Evolutionary conservation across 2,888 invertebrate genomes (phyloP).

Genomic region (Troilus luridus): DNA sequence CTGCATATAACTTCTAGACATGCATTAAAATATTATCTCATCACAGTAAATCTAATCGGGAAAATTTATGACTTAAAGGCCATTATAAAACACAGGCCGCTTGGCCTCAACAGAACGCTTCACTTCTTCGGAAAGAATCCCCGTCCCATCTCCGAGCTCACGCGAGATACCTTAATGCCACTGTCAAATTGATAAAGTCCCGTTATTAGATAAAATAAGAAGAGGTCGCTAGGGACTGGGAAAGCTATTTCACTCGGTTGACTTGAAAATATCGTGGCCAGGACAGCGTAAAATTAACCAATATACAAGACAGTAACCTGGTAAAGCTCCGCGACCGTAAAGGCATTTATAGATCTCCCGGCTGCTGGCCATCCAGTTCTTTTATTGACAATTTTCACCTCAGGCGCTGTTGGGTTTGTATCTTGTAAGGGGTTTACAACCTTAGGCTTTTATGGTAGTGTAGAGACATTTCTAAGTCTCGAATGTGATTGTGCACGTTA

Average conservation of each 20-base stretch:
- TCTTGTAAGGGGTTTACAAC: background rate
- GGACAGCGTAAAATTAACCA: slow-evolving; percentile 32
- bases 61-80: background rate
- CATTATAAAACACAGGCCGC: background rate
- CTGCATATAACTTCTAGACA: too few relatives aligned
- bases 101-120: background rate
- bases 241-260: background rate
- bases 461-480: background rate
- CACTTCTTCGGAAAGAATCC: background rate
- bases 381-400: background rate
- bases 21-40: too few relatives aligned
- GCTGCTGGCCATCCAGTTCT: background rate
- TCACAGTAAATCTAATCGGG: background rate
- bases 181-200: slow-evolving; percentile 2
- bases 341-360: background rate
- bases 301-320: slow-evolving; percentile 21
- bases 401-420: background rate
- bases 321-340: slow-evolving; percentile 7
- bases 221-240: background rate
- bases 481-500: background rate
- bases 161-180: background rate
- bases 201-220: background rate
- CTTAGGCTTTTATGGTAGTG: background rate
- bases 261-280: slow-evolving; percentile 2
- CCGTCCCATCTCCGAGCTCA: background rate